phyloP scores from a whole-genome alignment of 2,888 invertebrate genomes.

The Polydrusus cervinus region DNA sequence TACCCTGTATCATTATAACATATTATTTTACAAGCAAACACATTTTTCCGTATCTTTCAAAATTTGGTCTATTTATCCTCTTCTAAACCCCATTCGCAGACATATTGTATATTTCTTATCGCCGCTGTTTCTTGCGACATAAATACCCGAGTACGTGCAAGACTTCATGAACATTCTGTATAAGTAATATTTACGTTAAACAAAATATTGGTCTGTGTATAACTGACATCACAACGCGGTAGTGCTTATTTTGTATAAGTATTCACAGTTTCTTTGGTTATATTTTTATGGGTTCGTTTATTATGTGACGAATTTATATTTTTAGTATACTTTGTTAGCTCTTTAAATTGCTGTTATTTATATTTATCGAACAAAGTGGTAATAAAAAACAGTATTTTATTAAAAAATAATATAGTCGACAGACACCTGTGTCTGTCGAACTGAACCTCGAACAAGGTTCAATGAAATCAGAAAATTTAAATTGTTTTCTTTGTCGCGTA shows the following conservation, averaged over 20 bases:
- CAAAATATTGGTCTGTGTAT: conserved; percentile 62
- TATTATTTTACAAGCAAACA: too few species aligned
- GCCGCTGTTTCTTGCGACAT: too few species aligned
- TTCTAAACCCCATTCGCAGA: too few species aligned
- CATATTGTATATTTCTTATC: too few species aligned
- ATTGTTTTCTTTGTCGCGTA: too few species aligned
- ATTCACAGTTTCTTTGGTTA: conserved; percentile 56
- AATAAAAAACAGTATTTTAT: background rate
- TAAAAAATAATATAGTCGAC: background rate
- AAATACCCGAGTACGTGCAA: too few species aligned
- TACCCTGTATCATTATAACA: too few species aligned
- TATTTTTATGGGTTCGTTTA: conserved; percentile 4
- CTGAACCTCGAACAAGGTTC: too few species aligned
- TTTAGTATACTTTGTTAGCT: conserved; percentile 10
- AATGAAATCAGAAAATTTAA: too few species aligned
- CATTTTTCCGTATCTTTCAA: too few species aligned
- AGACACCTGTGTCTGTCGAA: too few species aligned
- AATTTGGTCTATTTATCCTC: too few species aligned
- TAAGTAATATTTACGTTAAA: conserved; percentile 49
- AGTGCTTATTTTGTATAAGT: conserved; percentile 58
- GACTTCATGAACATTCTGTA: background rate
- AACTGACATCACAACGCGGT: conserved; percentile 64
- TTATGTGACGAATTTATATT: conserved; percentile 7
- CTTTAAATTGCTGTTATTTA: conserved; percentile 38
- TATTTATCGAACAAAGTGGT: background rate